phyloP scores from a whole-genome alignment of 2,113 vertebrate genomes.

The Acrocephalus arundinaceus region DNA sequence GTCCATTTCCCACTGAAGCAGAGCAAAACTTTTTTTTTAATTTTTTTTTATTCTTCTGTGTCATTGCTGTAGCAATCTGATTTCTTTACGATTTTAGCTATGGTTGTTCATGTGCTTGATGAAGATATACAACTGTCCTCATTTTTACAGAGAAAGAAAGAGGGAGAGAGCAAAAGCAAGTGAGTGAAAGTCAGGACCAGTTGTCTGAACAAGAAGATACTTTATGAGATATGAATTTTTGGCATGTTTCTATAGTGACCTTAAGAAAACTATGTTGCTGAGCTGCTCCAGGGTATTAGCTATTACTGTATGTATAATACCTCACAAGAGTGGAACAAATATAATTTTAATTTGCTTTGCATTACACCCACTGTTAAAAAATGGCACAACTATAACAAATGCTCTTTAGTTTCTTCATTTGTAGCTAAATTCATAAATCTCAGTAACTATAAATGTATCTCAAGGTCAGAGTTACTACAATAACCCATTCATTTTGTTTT shows the following conservation, averaged over 20 bases:
- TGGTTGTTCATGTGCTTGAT: background rate
- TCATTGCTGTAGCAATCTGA: background rate
- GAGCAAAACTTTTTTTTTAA: background rate
- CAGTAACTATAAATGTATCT: conserved; percentile 45
- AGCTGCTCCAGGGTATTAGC: background rate
- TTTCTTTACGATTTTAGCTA: background rate
- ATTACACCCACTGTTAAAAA: background rate
- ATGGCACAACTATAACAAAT: background rate
- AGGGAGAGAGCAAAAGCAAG: background rate
- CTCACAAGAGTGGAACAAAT: background rate
- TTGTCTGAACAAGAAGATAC: background rate
- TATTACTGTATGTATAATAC: background rate
- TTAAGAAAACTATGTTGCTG: background rate
- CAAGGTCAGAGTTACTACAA: conserved; percentile 73
- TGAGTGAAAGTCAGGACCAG: accelerated
- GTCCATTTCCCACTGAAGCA: background rate
- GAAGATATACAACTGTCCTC: background rate
- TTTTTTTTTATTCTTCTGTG: background rate
- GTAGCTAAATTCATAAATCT: conserved; percentile 58
- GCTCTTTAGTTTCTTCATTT: conserved; percentile 45
- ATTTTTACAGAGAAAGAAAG: background rate
- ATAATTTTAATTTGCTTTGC: background rate
- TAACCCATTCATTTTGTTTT: conserved; percentile 76
- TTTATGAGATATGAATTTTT: background rate
- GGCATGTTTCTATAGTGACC: background rate